A percentile compares a stretch with the other conserved stretches of the same genome.
phyloP scores from a whole-genome alignment of 2,797 vertebrate species.

The Lepilemur ruficaudatus region DNA sequence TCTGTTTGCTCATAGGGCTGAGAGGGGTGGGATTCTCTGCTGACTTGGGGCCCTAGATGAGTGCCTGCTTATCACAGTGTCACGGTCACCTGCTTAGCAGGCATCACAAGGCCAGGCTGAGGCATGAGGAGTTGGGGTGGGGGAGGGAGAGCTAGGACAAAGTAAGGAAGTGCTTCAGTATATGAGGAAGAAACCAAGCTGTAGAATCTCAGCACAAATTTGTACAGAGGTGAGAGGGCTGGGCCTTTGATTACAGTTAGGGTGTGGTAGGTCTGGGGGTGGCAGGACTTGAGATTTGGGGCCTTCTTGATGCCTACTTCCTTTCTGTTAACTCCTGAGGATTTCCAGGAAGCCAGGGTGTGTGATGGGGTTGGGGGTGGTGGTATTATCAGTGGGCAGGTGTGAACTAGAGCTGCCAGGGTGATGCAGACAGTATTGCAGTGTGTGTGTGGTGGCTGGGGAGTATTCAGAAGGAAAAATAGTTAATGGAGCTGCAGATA shows the following conservation, averaged over 20 bases:
- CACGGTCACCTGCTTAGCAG: background rate
- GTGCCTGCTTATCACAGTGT: background rate
- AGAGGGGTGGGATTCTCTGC: background rate
- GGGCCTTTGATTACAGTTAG: background rate
- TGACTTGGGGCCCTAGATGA: background rate
- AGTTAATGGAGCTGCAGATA: background rate
- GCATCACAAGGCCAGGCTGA: background rate
- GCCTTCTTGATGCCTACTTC: background rate
- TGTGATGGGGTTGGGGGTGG: background rate
- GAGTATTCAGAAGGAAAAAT: background rate
- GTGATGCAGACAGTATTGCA: rapidly evolving
- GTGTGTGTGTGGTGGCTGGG: background rate
- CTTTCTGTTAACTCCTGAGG: background rate
- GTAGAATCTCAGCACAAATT: background rate
- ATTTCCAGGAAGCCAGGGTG: background rate
- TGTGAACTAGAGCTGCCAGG: too few species aligned
- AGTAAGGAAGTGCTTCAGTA: background rate
- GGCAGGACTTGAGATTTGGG: background rate
- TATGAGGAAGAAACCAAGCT: background rate
- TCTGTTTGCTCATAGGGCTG: background rate
- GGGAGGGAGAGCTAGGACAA: background rate
- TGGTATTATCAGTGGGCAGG: background rate
- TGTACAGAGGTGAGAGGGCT: background rate
- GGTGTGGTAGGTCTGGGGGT: too few species aligned
- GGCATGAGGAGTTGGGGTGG: background rate